These are phyloP conservation scores for Pseudolaguvia tuberculata DNA, from an alignment of 2,113 vertebrate genomes.

Conservation along the genomic window DNA sequence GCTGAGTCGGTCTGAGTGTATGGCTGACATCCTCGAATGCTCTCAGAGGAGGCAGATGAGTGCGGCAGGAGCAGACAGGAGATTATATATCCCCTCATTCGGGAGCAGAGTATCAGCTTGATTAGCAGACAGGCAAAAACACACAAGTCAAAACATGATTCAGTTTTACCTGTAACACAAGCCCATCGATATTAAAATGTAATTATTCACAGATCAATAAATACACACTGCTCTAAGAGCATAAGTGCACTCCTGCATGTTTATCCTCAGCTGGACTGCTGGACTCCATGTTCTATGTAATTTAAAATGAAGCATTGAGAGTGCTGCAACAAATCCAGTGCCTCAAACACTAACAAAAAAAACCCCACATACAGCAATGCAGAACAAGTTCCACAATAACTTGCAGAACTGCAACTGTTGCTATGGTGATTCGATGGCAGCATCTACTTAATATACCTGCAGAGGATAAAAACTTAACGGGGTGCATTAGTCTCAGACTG, in stretches of 20 bases:
- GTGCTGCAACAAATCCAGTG: neutral
- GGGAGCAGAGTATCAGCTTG: neutral
- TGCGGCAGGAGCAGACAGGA: neutral
- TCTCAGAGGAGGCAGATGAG: neutral
- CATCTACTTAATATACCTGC: neutral
- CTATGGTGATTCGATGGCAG: neutral
- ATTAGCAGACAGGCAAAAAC: neutral
- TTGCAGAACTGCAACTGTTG: neutral
- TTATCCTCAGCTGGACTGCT: neutral
- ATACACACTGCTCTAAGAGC: neutral
- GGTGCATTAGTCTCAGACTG: neutral
- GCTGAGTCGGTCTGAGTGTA: slow-evolving; percentile 31
- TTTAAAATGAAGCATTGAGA: neutral
- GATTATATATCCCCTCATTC: neutral
- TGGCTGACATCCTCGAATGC: neutral
- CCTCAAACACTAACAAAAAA: neutral
- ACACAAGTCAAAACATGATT: neutral
- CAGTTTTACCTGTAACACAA: neutral
- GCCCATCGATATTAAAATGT: neutral
- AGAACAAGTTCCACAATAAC: neutral
- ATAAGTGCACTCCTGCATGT: neutral
- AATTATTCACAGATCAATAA: slow-evolving; percentile 12
- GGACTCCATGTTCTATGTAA: rapidly evolving
- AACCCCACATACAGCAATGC: neutral
- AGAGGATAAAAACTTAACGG: neutral